Base-by-base conservation (phyloP, 2,797 vertebrate species). In the Poecilia gillii region DNA sequence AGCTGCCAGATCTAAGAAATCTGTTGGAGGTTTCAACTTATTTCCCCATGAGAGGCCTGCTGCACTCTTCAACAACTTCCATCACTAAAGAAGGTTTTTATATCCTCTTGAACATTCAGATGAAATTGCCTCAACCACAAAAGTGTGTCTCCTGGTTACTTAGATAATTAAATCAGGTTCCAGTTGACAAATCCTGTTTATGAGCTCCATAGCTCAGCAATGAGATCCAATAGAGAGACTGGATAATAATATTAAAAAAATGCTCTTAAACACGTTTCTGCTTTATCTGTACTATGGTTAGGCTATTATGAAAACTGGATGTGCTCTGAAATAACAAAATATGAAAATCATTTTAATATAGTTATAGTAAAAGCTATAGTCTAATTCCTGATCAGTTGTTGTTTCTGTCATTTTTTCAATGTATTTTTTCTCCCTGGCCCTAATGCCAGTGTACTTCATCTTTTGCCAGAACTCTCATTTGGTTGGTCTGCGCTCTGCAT, bases 1-100 rank as follows among this genome's bases (percentile, higher is more conserved):
- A 75, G 41, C 74, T 59, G 74, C 74, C 39, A 43, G 53, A 45
- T 31, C 74, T 20, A 62, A 75, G 74, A 75, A 75, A 62, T 75
- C 41, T 59, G 53, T 31, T 75, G 23, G 6, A 59, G 53, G 53
- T 75, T 59, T 59, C 41, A 75, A 45, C 39, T 75, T 59, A 57
- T 74, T 57, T 45, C 41, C 55, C 41, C n/a, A 20, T 57, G 55
- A 45, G 74, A 62, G 16, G 9, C 14, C n/a, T 12, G 43, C 53
- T 59, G 74, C 33, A 46, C 36, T 74, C 73, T 59, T 28, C 39
- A 45, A 18, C 39, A 45, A 45, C 73, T 57, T 74, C 57, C 49
- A 74, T 25, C 18, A 4, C 4, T 59, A 18, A 46, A 20, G 11
- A 75, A 45, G n/a, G 16, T 75, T 46, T 59, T 59, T 45, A 11